Evolutionary conservation across 2,888 invertebrate species (phyloP).

Genomic region (Megaustenia siamemsis): DNA sequence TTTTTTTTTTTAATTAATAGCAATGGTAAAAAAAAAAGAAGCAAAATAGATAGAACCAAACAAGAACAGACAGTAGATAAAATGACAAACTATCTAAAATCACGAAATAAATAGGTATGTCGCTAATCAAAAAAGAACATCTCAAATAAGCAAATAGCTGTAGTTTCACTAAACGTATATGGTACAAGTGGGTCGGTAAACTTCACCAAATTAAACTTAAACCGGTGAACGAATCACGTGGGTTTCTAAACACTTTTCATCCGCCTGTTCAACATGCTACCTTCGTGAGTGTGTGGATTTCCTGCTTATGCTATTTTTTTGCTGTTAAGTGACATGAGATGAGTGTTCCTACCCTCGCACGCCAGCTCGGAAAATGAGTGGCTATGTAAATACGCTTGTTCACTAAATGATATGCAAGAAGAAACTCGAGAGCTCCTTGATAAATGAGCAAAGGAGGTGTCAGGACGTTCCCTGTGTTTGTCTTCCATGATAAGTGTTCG

Average conservation of each 20-base stretch:
- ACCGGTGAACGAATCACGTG: not conserved
- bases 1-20: too few relatives aligned
- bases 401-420: constrained; percentile 9
- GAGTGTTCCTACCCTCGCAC: constrained; percentile 11
- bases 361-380: not conserved
- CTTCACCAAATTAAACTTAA: not conserved
- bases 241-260: not conserved
- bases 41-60: too few relatives aligned
- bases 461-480: not conserved
- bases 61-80: too few relatives aligned
- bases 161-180: too few relatives aligned
- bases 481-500: not conserved
- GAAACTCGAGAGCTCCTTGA: not conserved
- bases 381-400: not conserved
- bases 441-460: not conserved
- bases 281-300: not conserved
- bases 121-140: too few relatives aligned
- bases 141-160: too few relatives aligned
- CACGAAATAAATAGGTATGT: too few relatives aligned
- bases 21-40: too few relatives aligned
- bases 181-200: too few relatives aligned
- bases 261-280: not conserved
- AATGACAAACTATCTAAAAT: too few relatives aligned
- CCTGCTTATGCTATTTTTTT: not conserved
- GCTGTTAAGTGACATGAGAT: constrained; percentile 16